Percentiles rank a stretch among this genome's conserved stretches.
These are phyloP conservation scores for Mesochorus sp. DNA, from an alignment of 2,888 invertebrate species.

Conservation along the genomic window DNA sequence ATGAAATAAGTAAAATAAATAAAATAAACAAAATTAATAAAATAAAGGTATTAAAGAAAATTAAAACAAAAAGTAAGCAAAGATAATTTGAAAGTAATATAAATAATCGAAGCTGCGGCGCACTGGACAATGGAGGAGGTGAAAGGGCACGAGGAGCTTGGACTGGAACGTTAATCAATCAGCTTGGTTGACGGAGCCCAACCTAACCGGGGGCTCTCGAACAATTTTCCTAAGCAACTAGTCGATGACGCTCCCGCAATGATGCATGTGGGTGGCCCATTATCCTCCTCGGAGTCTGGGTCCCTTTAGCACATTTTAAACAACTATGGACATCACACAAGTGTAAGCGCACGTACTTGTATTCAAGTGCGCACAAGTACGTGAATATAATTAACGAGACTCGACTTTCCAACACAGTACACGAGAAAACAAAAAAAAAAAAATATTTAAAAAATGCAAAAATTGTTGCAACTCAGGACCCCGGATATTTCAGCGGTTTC, in stretches of 20 bases:
- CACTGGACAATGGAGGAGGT: slow-evolving; percentile 11
- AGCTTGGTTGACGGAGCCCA: slow-evolving; percentile 60
- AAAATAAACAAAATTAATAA: background rate
- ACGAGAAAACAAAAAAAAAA: slow-evolving; percentile 1
- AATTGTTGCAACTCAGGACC: slow-evolving; percentile 1
- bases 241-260: slow-evolving; percentile 69
- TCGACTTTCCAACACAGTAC: background rate
- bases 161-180: slow-evolving; percentile 78
- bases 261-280: slow-evolving; percentile 59
- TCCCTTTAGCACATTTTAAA: slow-evolving; percentile 19
- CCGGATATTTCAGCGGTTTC: too few relatives aligned
- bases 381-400: background rate
- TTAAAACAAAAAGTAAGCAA: too few relatives aligned
- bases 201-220: slow-evolving; percentile 56
- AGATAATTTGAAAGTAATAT: too few relatives aligned
- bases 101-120: too few relatives aligned
- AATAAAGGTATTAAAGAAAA: too few relatives aligned
- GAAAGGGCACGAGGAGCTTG: slow-evolving; percentile 60
- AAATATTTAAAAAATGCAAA: background rate
- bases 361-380: background rate
- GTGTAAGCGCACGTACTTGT: background rate
- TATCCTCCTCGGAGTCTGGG: slow-evolving; percentile 13
- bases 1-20: background rate
- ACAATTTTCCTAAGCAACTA: slow-evolving; percentile 74
- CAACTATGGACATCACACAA: background rate